Base-by-base conservation (phyloP, 2,888 invertebrate species). In the Cantharis rufa region DNA sequence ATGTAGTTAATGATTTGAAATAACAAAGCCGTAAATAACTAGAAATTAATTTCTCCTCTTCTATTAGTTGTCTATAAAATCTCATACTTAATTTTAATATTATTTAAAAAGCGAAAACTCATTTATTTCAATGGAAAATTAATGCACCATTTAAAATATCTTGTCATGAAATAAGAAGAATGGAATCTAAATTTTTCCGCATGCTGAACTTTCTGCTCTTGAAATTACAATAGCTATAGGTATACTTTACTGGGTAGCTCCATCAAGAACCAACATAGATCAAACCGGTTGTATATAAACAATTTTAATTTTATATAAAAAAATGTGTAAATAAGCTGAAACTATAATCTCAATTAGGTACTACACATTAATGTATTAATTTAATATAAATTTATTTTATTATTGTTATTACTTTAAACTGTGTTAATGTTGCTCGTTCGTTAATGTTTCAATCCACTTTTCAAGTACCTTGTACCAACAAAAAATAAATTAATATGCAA, bases 111-210 rank as follows among this genome's bases (percentile, higher is more conserved):
- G 21, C 24, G 64, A 18, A 16, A 66, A 66, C 64, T 66, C 64
- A 66, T 66, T 66, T 66, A 66, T 66, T 66, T 66, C 64, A 24
- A 16, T 66, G 24, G 21, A 66, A 66, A 66, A 66, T 66, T 66
- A 66, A 66, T 66, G 64, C 64, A 66, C 21, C 21, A 66, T 66
- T 24, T 66, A 66, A 66, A 24, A n/a, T 48, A 66, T 66, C 64
- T n/a, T 21, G 64, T 66, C 64, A 66, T 66, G 64, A 66, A 66
- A 66, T 21, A 66, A 66, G 21, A 66, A 66, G 64, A 66, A 66
- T 21, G 64, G 64, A 66, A 66, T 66, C 64, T 66, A 66, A 66
- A 66, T 66, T 66, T 66, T 66, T 66, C 64, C 64, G 64, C 64
- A 24, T 66, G 21, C 24, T 66, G 64, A 66, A 66, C 64, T 66